Base-by-base conservation (phyloP, 2,797 vertebrate genomes). In the Gymnodraco acuticeps region DNA sequence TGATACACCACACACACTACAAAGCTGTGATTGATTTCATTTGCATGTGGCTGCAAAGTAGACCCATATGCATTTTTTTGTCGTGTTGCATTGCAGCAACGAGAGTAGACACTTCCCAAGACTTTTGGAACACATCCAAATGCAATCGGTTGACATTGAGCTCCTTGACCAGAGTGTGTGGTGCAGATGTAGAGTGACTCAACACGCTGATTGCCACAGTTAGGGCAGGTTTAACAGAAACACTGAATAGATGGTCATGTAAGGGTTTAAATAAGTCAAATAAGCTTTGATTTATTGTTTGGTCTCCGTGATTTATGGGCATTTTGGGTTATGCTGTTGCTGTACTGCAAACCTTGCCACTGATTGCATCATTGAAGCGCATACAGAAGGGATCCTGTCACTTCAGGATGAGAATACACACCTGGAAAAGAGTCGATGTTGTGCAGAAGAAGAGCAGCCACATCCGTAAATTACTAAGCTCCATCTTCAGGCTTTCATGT, bases 41-140 rank as follows among this genome's bases (percentile, higher is more conserved):
- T 64, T 71, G 53, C 48, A 48, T 51, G 51, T 38, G 62, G 50
- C 38, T 72, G 27, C 27, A 65, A 54, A 66, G 60, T 17, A 19
- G 41, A 64, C 15, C 19, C 20, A 38, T 1, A 0, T n/a, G 47
- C 12, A 38, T 8, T 38, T 38, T 38, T 48, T 2, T 45, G 20
- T 52, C 13, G 12, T 60, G 46, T 43, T 63, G 66, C 58, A 20
- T 15, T 75, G 67, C 64, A 79, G 50, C 27, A 60, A 4, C 20
- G 11, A 10, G 33, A 19, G 53, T 12, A 13, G 19, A 56, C 12
- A 1, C 5, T 16, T 17, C 6, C 51, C 33, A 7, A 27, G 11
- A 3, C 16, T 8, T 1, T 6, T 52, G 38, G 67, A 47, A 27
- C 7, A 20, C 17, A 10, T 33, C 50, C 48, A 60, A n/a, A 48